phyloP scores from a whole-genome alignment of 2,888 invertebrate genomes.

The Amaurobius ferox region DNA sequence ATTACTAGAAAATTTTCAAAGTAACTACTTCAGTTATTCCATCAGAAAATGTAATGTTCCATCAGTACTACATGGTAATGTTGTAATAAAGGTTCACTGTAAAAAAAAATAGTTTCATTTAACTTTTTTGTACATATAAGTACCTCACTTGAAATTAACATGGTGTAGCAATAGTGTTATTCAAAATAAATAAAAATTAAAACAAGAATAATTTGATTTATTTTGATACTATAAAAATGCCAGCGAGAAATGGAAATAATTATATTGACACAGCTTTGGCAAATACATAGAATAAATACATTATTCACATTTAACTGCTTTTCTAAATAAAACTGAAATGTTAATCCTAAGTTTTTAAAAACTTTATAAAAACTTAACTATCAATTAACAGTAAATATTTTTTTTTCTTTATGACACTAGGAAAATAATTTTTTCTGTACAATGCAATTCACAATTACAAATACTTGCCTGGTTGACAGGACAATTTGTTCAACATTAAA shows the following conservation, averaged over 20 bases:
- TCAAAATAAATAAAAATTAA: neutral
- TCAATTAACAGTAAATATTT: slow-evolving; percentile 45
- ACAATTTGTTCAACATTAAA: neutral
- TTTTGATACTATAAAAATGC: slow-evolving; percentile 14
- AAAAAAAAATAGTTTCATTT: too few species aligned
- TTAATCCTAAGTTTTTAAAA: slow-evolving; percentile 11
- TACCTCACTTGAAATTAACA: too few species aligned
- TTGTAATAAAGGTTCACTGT: too few species aligned
- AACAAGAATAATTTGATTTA: slow-evolving; percentile 16
- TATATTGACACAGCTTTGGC: neutral
- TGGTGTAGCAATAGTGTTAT: neutral
- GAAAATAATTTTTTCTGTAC: slow-evolving; percentile 56
- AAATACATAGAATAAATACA: slow-evolving; percentile 3
- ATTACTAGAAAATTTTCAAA: too few species aligned
- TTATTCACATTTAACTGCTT: neutral
- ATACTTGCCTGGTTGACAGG: neutral
- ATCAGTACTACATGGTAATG: too few species aligned
- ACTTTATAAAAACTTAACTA: slow-evolving; percentile 55
- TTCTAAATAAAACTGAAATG: neutral
- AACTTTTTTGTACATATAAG: too few species aligned
- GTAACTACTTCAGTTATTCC: too few species aligned
- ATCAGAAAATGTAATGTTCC: too few species aligned
- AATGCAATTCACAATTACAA: slow-evolving; percentile 3
- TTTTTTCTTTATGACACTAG: slow-evolving; percentile 41
- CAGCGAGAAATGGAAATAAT: neutral